phyloP scores from a whole-genome alignment of 2,888 invertebrate species.

The Selenia dentaria region DNA sequence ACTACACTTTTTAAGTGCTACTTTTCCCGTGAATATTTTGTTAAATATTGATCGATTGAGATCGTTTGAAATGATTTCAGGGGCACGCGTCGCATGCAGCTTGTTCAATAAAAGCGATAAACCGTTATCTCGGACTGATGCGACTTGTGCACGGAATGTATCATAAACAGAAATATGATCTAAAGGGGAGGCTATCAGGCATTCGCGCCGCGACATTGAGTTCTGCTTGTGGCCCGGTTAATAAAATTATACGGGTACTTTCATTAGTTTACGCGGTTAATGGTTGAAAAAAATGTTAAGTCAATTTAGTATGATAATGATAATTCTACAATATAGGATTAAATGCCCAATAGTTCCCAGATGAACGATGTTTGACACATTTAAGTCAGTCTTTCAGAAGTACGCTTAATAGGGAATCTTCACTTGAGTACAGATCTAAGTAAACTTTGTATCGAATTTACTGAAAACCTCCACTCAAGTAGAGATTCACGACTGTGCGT shows the following conservation, averaged over 20 bases:
- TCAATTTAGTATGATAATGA: slow-evolving; percentile 84
- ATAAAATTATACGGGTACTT: slow-evolving; percentile 73
- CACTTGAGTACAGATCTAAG: too few species aligned
- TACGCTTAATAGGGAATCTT: too few species aligned
- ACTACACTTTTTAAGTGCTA: not conserved
- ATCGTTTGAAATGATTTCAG: slow-evolving; percentile 11
- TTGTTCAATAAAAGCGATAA: slow-evolving; percentile 68
- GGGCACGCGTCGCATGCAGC: slow-evolving; percentile 70
- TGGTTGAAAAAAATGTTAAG: slow-evolving; percentile 82
- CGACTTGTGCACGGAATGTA: slow-evolving; percentile 69
- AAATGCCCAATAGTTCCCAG: slow-evolving; percentile 85
- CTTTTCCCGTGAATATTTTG: slow-evolving; percentile 1
- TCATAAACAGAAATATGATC: slow-evolving; percentile 60
- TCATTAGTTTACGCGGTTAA: slow-evolving; percentile 83
- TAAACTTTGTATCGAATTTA: too few species aligned
- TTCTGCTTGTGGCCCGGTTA: slow-evolving; percentile 69
- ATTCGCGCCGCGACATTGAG: slow-evolving; percentile 77
- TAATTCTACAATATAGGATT: slow-evolving; percentile 82
- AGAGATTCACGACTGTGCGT: too few species aligned
- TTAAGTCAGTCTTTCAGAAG: too few species aligned
- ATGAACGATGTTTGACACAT: slow-evolving; percentile 68
- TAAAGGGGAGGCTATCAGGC: slow-evolving; percentile 82
- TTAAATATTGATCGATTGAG: slow-evolving; percentile 6
- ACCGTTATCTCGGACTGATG: slow-evolving; percentile 74
- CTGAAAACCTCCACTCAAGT: too few species aligned